phyloP scores from a whole-genome alignment of 2,113 vertebrate genomes.

The Hippocampus guttulatus region DNA sequence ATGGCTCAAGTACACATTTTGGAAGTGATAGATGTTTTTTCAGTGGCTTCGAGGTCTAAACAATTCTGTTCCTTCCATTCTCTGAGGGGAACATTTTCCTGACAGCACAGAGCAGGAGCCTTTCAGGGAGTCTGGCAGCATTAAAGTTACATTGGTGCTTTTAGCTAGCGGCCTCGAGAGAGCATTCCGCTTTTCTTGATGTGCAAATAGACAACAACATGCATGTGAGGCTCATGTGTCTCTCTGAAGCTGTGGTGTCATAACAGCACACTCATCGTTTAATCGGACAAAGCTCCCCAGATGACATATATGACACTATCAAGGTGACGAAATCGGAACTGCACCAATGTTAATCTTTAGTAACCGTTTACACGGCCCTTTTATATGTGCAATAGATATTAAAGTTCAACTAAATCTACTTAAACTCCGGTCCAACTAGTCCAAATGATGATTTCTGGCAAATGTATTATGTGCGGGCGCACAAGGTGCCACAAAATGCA shows the following conservation, averaged over 20 bases:
- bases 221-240: background rate
- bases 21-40: background rate
- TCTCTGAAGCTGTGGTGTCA: background rate
- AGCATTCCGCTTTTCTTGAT: background rate
- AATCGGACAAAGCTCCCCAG: background rate
- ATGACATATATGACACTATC: background rate
- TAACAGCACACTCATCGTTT: background rate
- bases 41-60: background rate
- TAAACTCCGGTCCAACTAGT: background rate
- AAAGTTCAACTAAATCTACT: background rate
- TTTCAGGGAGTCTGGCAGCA: background rate
- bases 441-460: too few relatives aligned
- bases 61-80: background rate
- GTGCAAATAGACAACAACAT: background rate
- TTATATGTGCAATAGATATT: background rate
- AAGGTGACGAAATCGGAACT: background rate
- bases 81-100: background rate
- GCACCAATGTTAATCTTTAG: background rate
- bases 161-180: background rate
- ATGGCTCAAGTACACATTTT: background rate
- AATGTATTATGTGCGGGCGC: too few relatives aligned
- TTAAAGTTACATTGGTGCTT: conserved; percentile 5
- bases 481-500: too few relatives aligned
- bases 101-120: background rate
- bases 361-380: background rate